A percentile compares a stretch with the other conserved stretches of the same genome.
Evolutionary conservation across 2,113 vertebrate genomes (phyloP).

Genomic region (Scomber colias): DNA sequence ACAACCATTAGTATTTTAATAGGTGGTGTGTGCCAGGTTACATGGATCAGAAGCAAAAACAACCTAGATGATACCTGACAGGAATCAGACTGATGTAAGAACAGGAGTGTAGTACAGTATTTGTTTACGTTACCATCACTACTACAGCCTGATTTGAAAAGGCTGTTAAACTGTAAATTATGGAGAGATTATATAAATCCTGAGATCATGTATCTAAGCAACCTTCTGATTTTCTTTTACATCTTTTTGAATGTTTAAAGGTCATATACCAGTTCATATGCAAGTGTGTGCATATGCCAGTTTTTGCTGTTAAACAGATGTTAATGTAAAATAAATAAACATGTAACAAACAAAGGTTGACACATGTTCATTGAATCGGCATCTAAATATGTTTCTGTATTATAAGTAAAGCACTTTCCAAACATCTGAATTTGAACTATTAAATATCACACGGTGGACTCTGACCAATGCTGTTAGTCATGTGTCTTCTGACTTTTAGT

Average conservation of each 20-base stretch:
- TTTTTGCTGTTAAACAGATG: background rate
- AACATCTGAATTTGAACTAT: too few species aligned
- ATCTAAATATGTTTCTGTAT: too few species aligned
- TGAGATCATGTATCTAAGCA: background rate
- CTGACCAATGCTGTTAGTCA: background rate
- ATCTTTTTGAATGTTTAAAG: background rate
- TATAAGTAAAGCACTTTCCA: too few species aligned
- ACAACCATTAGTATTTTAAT: constrained; percentile 44
- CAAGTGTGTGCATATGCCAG: background rate
- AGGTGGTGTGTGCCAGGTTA: constrained; percentile 13
- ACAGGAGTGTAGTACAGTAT: background rate
- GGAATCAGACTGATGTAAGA: background rate
- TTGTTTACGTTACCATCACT: constrained; percentile 2
- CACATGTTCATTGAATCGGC: too few species aligned
- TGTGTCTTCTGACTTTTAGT: background rate
- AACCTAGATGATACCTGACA: constrained; percentile 4
- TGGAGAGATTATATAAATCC: background rate
- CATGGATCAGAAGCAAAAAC: constrained; percentile 29
- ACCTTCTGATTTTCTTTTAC: too few species aligned
- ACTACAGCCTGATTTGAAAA: background rate
- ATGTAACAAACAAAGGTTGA: too few species aligned
- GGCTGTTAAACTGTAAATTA: background rate
- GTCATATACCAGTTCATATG: background rate
- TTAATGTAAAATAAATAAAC: background rate
- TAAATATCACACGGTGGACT: too few species aligned